phyloP scores from a whole-genome alignment of 2,113 vertebrate genomes.

The Motacilla tschutschensis region DNA sequence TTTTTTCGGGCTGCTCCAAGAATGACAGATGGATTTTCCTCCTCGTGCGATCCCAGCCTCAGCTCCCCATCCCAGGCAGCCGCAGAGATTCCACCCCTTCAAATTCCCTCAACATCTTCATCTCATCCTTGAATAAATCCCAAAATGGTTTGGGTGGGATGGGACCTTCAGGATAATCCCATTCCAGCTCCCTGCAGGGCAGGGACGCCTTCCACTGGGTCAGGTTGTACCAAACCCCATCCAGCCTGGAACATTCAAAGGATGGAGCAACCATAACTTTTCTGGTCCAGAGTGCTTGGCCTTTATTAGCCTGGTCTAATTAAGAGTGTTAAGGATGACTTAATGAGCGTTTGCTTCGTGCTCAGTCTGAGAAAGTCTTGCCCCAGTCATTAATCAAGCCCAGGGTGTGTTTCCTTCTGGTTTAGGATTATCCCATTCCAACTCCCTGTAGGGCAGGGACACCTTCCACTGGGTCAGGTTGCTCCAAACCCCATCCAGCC shows the following conservation, averaged over 20 bases:
- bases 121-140: background rate
- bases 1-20: background rate
- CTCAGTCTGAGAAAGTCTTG: background rate
- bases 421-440: background rate
- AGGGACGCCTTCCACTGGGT: background rate
- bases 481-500: background rate
- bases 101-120: background rate
- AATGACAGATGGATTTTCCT: background rate
- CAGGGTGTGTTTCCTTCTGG: background rate
- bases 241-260: background rate
- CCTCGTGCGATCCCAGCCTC: accelerated
- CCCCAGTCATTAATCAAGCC: background rate
- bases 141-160: background rate
- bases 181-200: background rate
- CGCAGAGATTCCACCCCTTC: background rate
- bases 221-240: background rate
- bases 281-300: background rate
- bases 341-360: background rate
- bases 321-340: background rate
- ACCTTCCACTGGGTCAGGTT: accelerated
- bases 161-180: background rate
- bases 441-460: too few relatives aligned
- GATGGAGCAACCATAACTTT: background rate
- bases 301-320: background rate
- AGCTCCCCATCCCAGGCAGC: background rate